A percentile compares a stretch with the other conserved stretches of the same genome.
Evolutionary conservation across 2,797 vertebrate species (phyloP).

Genomic region (Hylomyscus alleni): DNA sequence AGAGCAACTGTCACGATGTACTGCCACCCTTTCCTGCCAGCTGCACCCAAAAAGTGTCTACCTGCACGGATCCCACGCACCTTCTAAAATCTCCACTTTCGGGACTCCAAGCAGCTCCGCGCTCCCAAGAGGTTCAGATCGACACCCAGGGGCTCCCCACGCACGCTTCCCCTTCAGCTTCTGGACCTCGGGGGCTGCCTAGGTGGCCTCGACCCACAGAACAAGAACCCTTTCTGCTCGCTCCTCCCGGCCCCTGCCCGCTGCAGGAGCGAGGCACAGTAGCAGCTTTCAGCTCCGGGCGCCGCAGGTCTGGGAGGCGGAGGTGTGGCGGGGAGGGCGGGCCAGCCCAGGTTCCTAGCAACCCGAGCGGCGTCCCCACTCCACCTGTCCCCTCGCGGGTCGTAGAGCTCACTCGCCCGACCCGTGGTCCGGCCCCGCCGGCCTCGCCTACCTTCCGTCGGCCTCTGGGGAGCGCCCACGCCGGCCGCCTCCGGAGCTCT

Average conservation of each 20-base stretch:
- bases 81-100: not conserved
- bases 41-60: not conserved
- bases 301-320: not conserved
- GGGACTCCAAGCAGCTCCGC: not conserved
- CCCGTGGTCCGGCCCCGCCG: not conserved
- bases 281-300: not conserved
- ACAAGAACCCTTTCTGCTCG: not conserved
- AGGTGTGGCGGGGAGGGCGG: not conserved
- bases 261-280: not conserved
- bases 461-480: constrained; percentile 70
- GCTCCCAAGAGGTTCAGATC: not conserved
- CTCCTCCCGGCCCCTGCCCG: not conserved
- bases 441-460: constrained; percentile 62
- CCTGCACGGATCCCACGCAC: not conserved
- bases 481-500: constrained; percentile 54
- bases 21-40: not conserved
- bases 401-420: not conserved
- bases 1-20: not conserved
- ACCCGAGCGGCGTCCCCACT: not conserved
- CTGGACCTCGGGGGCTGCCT: constrained; percentile 10
- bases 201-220: not conserved
- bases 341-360: not conserved
- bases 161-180: not conserved
- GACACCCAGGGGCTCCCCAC: not conserved
- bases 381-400: not conserved